A percentile compares a stretch with the other conserved stretches of the same genome.
These are phyloP conservation scores for Rhineura floridana DNA, from an alignment of 2,113 vertebrate genomes.

Conservation along the genomic window DNA sequence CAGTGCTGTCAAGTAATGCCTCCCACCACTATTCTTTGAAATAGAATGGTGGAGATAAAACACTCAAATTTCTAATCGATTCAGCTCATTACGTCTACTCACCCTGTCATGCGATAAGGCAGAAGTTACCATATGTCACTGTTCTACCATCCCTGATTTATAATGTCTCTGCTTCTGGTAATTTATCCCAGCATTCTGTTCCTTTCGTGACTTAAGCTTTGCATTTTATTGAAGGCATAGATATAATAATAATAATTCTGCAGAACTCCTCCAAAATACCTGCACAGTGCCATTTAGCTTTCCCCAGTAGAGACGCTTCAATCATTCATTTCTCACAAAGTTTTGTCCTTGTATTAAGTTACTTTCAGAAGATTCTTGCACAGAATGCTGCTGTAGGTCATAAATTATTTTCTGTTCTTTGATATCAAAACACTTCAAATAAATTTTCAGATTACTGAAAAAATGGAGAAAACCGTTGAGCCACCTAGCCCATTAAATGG, in stretches of 20 bases:
- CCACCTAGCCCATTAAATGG: background rate
- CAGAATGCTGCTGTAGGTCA: background rate
- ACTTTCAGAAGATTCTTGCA: background rate
- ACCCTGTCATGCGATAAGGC: slow-evolving; percentile 51
- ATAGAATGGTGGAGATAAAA: background rate
- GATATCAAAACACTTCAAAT: background rate
- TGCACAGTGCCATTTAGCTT: background rate
- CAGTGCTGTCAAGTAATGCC: slow-evolving; percentile 7
- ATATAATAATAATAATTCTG: background rate
- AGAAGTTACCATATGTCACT: slow-evolving; percentile 36
- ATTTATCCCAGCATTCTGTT: slow-evolving; percentile 36
- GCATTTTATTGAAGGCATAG: slow-evolving; percentile 29
- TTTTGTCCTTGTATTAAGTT: background rate
- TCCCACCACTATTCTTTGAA: background rate
- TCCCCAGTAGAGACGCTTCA: background rate
- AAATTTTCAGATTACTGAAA: background rate
- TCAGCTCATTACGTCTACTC: slow-evolving; percentile 43
- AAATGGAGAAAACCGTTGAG: background rate
- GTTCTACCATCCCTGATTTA: slow-evolving; percentile 44
- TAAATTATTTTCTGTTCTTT: background rate
- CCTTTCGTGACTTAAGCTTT: slow-evolving; percentile 41
- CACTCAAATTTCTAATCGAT: slow-evolving; percentile 48
- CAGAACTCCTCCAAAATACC: background rate
- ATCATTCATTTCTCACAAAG: background rate
- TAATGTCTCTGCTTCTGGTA: slow-evolving; percentile 26